Base-by-base conservation (phyloP, 2,797 vertebrate species). In the Phoeniculus purpureus region DNA sequence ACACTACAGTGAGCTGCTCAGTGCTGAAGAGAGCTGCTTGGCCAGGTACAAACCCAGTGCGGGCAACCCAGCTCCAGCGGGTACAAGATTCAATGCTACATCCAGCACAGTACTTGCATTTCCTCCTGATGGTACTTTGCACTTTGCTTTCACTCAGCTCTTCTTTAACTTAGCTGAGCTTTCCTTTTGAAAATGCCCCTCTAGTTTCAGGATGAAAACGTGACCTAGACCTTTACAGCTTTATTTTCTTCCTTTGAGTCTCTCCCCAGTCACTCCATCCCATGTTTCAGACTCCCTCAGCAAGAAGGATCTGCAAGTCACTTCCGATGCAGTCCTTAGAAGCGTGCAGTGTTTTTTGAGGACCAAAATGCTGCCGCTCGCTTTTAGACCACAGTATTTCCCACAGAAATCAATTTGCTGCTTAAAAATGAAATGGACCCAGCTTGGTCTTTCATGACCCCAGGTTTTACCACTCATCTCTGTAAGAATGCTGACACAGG, bases 121-220 rank as follows among this genome's bases (percentile, higher is more conserved):
- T 92, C 81, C 78, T 85, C 80, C 64, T 54, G 19, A 58, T 81
- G 90, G 72, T 31, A 80, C 84, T 92, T 90, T 34, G 76, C 22
- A 59, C 75, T 85, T 83, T 3, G 50, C 10, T 48, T 48, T 48
- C 67, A 66, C 29, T 40, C 18, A 60, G 60, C 16, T 59, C 92
- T 71, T 26, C n/a, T 87, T 79, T 40, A 78, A 31, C 13, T 32
- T 56, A 10, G 5, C 68, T 65, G 48, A 75, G 6, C 26, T 80
- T 16, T 67, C 10, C 22, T 56, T 84, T 94, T 65, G 18, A 76
- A 74, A 85, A 58, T 17, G 29, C 6, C 37, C 26, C 10, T 68
- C 59, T 61, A 79, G 15, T n/a, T 92, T 85, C 48, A 48, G 31
- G 51, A 64, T n/a, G 40, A 62, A 83, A 87, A 37, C 11, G 12